These are phyloP conservation scores for Galleria mellonella DNA, from an alignment of 1,140 invertebrate genomes.

Conservation along the genomic window DNA sequence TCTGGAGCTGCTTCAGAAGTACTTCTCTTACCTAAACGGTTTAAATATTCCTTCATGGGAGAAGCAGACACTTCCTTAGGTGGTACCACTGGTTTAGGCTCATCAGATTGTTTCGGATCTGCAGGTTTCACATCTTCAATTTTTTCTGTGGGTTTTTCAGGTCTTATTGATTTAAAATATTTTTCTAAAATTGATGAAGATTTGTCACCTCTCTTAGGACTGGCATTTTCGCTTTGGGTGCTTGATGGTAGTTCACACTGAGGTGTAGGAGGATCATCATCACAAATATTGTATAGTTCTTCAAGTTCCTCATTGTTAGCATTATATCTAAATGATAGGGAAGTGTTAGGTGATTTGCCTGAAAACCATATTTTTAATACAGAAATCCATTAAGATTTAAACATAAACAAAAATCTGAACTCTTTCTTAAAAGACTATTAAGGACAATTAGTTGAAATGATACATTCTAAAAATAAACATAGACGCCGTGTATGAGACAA, in stretches of 20 bases:
- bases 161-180: conserved; percentile 68
- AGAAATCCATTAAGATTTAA: neutral
- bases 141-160: conserved; percentile 57
- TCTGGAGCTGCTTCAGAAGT: conserved; percentile 48
- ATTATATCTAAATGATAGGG: conserved; percentile 81
- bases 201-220: conserved; percentile 62
- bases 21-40: conserved; percentile 60
- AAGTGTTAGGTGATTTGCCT: conserved; percentile 81
- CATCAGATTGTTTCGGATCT: conserved; percentile 37
- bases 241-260: conserved; percentile 58
- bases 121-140: conserved; percentile 42
- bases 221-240: conserved; percentile 49
- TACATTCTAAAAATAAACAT: neutral
- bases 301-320: conserved; percentile 82
- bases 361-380: conserved; percentile 40
- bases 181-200: conserved; percentile 65
- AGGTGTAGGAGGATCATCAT: conserved; percentile 74
- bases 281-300: conserved; percentile 78
- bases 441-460: neutral
- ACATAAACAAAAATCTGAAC: neutral
- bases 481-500: neutral
- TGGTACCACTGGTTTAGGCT: conserved; percentile 19
- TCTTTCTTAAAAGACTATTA: neutral
- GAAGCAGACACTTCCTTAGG: conserved; percentile 62
- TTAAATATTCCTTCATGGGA: conserved; percentile 72